A percentile compares a stretch with the other conserved stretches of the same genome.
These are phyloP conservation scores for Apodemia duryi DNA, from an alignment of 2,888 invertebrate genomes.

Conservation along the genomic window DNA sequence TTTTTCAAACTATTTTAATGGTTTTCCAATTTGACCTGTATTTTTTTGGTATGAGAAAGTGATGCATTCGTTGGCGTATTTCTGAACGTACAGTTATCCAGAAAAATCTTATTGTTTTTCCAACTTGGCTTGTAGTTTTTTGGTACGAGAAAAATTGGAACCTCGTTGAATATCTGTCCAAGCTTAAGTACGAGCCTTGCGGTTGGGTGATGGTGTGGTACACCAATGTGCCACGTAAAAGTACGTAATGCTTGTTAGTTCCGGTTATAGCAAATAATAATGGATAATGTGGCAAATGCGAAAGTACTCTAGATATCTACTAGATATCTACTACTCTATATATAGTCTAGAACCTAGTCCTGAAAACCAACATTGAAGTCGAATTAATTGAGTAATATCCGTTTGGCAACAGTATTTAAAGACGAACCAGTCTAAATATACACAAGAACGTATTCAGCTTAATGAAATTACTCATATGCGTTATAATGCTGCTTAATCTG, in stretches of 20 bases:
- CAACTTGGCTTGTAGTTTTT: not conserved
- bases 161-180: not conserved
- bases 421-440: conserved; percentile 13
- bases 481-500: conserved; percentile 1
- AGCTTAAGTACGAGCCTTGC: too few relatives aligned
- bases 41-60: conserved; percentile 2
- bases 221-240: too few relatives aligned
- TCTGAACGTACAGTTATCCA: too few relatives aligned
- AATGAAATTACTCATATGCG: conserved; percentile 6
- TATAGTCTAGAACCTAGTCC: too few relatives aligned
- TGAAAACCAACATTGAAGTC: not conserved
- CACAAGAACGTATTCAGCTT: conserved; percentile 1
- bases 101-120: not conserved
- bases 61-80: too few relatives aligned
- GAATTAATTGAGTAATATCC: conserved; percentile 10
- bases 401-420: conserved; percentile 14
- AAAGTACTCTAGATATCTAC: not conserved
- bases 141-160: not conserved
- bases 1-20: conserved; percentile 6
- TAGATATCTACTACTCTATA: too few relatives aligned
- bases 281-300: not conserved
- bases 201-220: too few relatives aligned
- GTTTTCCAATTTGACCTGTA: conserved; percentile 3
- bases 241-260: too few relatives aligned
- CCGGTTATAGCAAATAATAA: not conserved